Percentiles rank a stretch among this genome's conserved stretches.
Conservation (phyloP, 2,888 invertebrate genomes). For the Heteromurus nitidus region DNA sequence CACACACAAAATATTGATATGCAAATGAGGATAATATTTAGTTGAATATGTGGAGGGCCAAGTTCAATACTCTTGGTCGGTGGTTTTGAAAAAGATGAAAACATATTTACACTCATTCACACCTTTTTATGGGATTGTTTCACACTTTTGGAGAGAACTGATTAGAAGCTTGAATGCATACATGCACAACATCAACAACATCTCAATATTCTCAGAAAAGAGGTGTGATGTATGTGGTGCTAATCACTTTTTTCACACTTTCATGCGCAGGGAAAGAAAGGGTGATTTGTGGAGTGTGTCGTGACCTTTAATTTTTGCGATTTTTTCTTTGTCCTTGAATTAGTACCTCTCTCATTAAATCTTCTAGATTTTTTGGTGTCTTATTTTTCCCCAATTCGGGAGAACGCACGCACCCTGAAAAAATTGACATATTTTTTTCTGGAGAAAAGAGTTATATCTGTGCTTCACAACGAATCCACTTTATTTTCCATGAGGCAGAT, state of each 20-base stretch:
- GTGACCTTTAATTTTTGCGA: not conserved
- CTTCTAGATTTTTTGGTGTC: too few relatives aligned
- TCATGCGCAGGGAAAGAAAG: not conserved
- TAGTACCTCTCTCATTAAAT: too few relatives aligned
- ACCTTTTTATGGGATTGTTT: not conserved
- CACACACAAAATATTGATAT: not conserved
- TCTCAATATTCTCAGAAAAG: conserved; percentile 15
- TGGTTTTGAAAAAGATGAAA: not conserved
- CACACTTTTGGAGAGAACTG: conserved; percentile 12
- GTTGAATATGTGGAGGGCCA: too few relatives aligned
- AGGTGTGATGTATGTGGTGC: too few relatives aligned
- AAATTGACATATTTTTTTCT: too few relatives aligned
- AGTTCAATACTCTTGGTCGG: conserved; percentile 13
- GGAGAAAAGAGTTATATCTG: too few relatives aligned
- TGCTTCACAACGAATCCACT: too few relatives aligned
- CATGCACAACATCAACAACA: too few relatives aligned
- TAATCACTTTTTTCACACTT: conserved; percentile 32
- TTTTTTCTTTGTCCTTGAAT: not conserved
- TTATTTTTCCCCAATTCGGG: too few relatives aligned
- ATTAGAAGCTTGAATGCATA: conserved; percentile 23
- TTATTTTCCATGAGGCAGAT: too few relatives aligned
- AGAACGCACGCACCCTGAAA: too few relatives aligned
- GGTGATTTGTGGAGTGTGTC: not conserved
- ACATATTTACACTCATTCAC: not conserved
- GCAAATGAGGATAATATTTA: too few relatives aligned